Evolutionary conservation across 1,140 invertebrate species (phyloP).

Genomic region (Dendrolimus kikuchii): DNA sequence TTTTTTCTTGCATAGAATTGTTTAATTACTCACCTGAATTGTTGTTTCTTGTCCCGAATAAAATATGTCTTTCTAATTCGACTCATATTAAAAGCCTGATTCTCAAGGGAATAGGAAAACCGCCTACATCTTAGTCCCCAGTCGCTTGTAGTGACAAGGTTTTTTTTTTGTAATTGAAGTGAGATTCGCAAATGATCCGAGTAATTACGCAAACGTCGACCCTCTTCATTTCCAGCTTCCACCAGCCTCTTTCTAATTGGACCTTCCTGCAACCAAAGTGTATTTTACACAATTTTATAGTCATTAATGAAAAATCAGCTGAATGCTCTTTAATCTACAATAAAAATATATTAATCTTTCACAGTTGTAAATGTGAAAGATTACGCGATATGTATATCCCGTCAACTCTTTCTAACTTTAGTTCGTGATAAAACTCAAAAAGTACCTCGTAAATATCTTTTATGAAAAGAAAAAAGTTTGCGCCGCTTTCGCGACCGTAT

Average conservation of each 20-base stretch:
- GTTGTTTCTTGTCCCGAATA: not conserved
- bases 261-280: conserved; percentile 23
- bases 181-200: conserved; percentile 64
- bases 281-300: conserved; percentile 20
- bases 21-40: not conserved
- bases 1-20: too few relatives aligned
- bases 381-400: not conserved
- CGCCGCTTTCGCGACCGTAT: conserved; percentile 19
- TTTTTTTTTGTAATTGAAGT: conserved; percentile 60
- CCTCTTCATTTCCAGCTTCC: conserved; percentile 55
- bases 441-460: conserved; percentile 16
- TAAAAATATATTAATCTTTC: too few relatives aligned
- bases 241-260: conserved; percentile 34
- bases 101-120: conserved; percentile 20
- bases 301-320: conserved; percentile 7
- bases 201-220: conserved; percentile 67
- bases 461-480: conserved; percentile 29
- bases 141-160: conserved; percentile 46
- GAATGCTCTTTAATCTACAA: too few relatives aligned
- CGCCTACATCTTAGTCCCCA: conserved; percentile 20
- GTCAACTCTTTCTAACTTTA: conserved; percentile 6
- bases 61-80: too few relatives aligned
- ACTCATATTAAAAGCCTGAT: conserved; percentile 14
- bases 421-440: conserved; percentile 23
- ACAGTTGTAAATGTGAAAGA: too few relatives aligned